Evolutionary conservation across 2,797 vertebrate species (phyloP), one percentile per base, ranked within the genome.

Genomic region (Nothura maculosa): DNA sequence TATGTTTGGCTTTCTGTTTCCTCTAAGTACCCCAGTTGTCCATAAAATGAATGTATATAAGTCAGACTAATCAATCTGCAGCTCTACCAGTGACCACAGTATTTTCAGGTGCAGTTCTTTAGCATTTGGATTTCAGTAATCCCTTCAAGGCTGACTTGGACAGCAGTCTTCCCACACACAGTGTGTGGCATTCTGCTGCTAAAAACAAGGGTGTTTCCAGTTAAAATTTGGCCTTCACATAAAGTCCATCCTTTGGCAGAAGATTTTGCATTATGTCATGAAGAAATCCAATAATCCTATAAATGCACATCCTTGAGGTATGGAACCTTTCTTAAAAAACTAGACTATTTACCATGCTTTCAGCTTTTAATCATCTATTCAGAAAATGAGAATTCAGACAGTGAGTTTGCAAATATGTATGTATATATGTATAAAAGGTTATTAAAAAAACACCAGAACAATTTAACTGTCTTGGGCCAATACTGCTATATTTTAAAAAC

Each of bases 221-320:
- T 93, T 92, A 95, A 96, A 95, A 75, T 88, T 79, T 92, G 92
- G 86, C 89, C 73, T 88, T 73, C 58, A 45, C 38, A 78, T 87
- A n/a, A 52, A 93, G 87, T 90, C 78, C 85, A 87, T 95, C 90
- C 48, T 92, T 87, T 94, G 88, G 85, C 95, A 94, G 47, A 80
- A 78, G 70, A 66, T 55, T 91, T 93, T 93, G 62, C 61, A 54
- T 90, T 79, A 87, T 93, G 83, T 92, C 83, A 93, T 81, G 69
- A 93, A 92, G 78, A 89, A 89, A 64, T 80, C 82, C 27, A 84
- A 30, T 80, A 93, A 83, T 90, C 74, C 74, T 85, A 76, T 70
- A 85, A 93, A 82, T 86, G 76, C 78, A 90, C 32, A 69, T 79
- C 62, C 69, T 92, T 67, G 50, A 94, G 54, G 25, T 92, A 95